Conservation (phyloP, 2,888 invertebrate genomes). For the Cerceris ruficornis region DNA sequence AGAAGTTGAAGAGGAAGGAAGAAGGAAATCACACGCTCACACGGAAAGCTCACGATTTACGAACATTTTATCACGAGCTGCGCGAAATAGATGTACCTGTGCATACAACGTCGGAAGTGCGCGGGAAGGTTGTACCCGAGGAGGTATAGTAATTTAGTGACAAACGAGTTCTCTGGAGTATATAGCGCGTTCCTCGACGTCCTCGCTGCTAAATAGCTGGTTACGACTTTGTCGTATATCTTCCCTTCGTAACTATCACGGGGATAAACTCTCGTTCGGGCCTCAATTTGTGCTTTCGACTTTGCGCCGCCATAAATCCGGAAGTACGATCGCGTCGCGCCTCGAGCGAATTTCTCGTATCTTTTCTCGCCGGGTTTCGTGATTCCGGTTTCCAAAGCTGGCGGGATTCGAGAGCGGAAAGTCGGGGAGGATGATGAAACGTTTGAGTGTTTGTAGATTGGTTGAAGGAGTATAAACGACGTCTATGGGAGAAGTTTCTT, state of each 20-base stretch:
- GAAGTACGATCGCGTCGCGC: neutral
- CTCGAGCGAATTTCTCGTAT: neutral
- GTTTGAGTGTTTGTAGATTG: too few species aligned
- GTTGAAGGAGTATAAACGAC: too few species aligned
- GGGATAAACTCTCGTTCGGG: slow-evolving; percentile 15
- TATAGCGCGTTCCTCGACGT: slow-evolving; percentile 24
- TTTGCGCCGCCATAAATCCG: slow-evolving; percentile 1
- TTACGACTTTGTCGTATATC: slow-evolving; percentile 46
- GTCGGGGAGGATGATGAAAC: neutral
- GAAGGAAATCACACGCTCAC: slow-evolving; percentile 38
- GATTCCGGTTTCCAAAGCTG: neutral
- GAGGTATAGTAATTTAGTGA: slow-evolving; percentile 54
- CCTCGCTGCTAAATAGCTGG: slow-evolving; percentile 42
- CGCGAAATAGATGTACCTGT: slow-evolving; percentile 2
- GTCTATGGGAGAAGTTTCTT: too few species aligned
- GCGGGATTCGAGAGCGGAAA: neutral
- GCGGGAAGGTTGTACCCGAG: neutral
- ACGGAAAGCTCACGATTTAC: slow-evolving; percentile 40
- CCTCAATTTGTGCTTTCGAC: slow-evolving; percentile 14
- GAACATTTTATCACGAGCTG: slow-evolving; percentile 46
- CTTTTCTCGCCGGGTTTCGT: neutral
- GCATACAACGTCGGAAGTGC: slow-evolving; percentile 1
- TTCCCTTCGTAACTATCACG: slow-evolving; percentile 12
- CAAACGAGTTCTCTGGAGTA: slow-evolving; percentile 48
- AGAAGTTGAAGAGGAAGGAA: slow-evolving; percentile 14